phyloP scores from a whole-genome alignment of 2,113 vertebrate species.

The Cichladusa arquata region DNA sequence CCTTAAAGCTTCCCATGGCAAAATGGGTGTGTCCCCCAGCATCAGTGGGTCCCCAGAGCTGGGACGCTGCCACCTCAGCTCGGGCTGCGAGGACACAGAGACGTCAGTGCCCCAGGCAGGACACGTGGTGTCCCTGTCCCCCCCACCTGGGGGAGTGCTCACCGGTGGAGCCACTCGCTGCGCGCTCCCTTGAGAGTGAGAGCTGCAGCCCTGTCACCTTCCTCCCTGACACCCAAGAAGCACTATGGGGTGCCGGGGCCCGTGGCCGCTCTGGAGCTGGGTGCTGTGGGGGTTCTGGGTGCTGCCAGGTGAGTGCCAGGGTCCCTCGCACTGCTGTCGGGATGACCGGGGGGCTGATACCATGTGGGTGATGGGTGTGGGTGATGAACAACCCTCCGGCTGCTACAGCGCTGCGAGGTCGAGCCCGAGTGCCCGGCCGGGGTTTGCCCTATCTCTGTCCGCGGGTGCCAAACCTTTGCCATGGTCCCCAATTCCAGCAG shows the following conservation, averaged over 20 bases:
- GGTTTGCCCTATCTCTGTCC: rapidly evolving
- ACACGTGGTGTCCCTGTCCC: neutral
- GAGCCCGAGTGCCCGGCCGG: rapidly evolving
- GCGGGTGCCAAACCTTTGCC: neutral
- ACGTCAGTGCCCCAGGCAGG: neutral
- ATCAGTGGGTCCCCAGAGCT: neutral
- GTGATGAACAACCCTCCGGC: rapidly evolving
- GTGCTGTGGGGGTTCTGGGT: slow-evolving; percentile 21
- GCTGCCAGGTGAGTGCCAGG: slow-evolving; percentile 14
- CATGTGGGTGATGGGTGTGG: neutral
- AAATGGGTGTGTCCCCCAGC: neutral
- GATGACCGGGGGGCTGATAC: rapidly evolving
- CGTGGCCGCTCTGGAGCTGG: neutral
- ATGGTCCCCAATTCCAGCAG: rapidly evolving
- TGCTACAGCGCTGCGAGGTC: rapidly evolving
- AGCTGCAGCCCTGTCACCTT: neutral
- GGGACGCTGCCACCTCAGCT: neutral
- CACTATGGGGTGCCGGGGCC: neutral
- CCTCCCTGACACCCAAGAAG: neutral
- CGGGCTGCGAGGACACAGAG: neutral
- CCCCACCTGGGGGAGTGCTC: neutral
- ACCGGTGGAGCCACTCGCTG: neutral
- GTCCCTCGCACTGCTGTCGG: rapidly evolving
- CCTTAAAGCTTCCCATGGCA: neutral
- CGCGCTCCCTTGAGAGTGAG: neutral